Conservation (phyloP, 2,113 vertebrate species). For the Stigmatopora nigra region DNA sequence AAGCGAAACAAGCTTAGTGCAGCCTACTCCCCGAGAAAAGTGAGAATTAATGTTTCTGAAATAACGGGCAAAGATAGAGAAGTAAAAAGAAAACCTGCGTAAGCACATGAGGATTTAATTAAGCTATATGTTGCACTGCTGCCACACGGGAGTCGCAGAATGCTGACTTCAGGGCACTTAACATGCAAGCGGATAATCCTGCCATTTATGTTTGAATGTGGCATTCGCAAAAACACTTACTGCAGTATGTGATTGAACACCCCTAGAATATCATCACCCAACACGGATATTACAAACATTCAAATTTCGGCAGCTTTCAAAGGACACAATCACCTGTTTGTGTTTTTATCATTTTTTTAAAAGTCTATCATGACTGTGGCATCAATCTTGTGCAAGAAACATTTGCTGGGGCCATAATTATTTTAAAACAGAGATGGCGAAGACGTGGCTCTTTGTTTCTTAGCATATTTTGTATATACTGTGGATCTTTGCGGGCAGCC, state of each 20-base stretch:
- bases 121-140: conserved; percentile 39
- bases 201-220: conserved; percentile 37
- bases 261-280: conserved; percentile 17
- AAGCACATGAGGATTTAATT: conserved; percentile 42
- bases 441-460: too few species aligned
- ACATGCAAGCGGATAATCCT: conserved; percentile 34
- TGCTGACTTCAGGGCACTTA: conserved; percentile 41
- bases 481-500: too few species aligned
- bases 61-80: conserved; percentile 21
- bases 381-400: conserved; percentile 9
- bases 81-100: conserved; percentile 18
- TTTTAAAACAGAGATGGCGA: not conserved
- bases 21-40: conserved; percentile 12
- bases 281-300: conserved; percentile 30
- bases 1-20: conserved; percentile 18
- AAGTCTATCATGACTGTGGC: conserved; percentile 10
- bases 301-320: conserved; percentile 5
- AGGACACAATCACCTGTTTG: conserved; percentile 26
- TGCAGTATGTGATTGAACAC: conserved; percentile 41
- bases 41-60: conserved; percentile 29
- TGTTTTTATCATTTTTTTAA: conserved; percentile 3
- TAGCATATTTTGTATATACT: too few species aligned
- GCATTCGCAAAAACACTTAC: conserved; percentile 47
- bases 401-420: conserved; percentile 28
- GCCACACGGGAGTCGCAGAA: conserved; percentile 39